phyloP scores from a whole-genome alignment of 2,113 vertebrate genomes.

The rat (Rattus norvegicus) region DNA sequence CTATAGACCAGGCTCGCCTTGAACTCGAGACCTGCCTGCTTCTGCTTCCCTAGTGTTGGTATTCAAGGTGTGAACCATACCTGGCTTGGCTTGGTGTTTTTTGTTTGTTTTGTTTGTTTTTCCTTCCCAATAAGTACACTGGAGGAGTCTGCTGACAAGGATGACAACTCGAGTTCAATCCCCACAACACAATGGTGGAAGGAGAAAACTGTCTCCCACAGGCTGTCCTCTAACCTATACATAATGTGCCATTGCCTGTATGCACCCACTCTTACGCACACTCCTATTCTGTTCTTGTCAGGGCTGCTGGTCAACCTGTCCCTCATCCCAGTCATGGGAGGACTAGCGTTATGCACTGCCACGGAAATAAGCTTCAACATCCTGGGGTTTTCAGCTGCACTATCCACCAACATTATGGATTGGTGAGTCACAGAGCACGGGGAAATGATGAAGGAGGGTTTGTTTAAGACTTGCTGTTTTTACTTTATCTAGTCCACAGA shows the following conservation, averaged over 20 bases:
- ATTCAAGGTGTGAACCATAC: neutral
- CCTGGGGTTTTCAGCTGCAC: conserved; percentile 95
- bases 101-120: neutral
- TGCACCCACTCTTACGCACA: too few species aligned
- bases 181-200: neutral
- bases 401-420: conserved; percentile 99
- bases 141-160: neutral
- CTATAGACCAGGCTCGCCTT: neutral
- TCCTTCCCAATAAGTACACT: neutral
- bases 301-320: conserved; percentile 96
- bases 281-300: conserved; percentile 66
- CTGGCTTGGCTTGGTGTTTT: neutral
- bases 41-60: neutral
- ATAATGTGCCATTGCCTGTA: neutral
- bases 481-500: rapidly evolving
- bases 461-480: rapidly evolving
- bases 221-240: too few species aligned
- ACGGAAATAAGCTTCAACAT: conserved; percentile 96
- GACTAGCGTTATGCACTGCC: conserved; percentile 95
- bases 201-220: neutral
- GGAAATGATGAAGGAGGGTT: neutral
- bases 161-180: neutral
- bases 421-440: conserved; percentile 86
- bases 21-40: neutral
- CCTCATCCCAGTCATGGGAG: conserved; percentile 95